Conservation (phyloP, 1,140 invertebrate species). For the Neotoxoptera formosana region DNA sequence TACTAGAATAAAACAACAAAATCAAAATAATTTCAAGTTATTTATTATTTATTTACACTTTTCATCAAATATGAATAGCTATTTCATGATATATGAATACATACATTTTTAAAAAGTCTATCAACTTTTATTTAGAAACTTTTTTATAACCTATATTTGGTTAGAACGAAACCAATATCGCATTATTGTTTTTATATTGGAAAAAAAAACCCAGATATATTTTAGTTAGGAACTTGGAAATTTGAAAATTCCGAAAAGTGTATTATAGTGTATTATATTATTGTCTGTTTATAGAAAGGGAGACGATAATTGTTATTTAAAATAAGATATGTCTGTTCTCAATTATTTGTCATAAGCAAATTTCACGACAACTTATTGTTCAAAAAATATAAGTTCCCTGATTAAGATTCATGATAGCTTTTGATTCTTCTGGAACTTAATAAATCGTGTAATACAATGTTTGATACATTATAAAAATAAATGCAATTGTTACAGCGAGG, state of each 20-base stretch:
- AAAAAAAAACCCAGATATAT: background rate
- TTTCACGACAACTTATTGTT: background rate
- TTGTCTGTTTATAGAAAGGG: background rate
- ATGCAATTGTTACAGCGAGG: background rate
- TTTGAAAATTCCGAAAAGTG: background rate
- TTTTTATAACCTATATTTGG: background rate
- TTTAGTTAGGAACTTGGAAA: background rate
- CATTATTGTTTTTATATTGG: background rate
- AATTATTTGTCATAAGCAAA: background rate
- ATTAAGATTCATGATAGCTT: background rate
- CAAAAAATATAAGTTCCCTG: background rate
- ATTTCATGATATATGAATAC: background rate
- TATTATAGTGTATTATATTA: no score
- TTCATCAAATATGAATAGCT: background rate
- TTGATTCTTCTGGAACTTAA: background rate
- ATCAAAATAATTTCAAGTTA: background rate
- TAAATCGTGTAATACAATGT: background rate
- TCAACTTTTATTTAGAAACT: background rate
- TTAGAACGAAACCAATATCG: background rate
- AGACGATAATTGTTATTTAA: background rate
- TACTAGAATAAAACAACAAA: constrained; percentile 62
- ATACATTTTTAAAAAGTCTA: background rate
- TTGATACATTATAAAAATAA: background rate
- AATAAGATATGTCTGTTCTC: background rate
- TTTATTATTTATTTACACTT: background rate